phyloP scores from a whole-genome alignment of 2,888 invertebrate genomes.

The Cylloceria caligata region DNA sequence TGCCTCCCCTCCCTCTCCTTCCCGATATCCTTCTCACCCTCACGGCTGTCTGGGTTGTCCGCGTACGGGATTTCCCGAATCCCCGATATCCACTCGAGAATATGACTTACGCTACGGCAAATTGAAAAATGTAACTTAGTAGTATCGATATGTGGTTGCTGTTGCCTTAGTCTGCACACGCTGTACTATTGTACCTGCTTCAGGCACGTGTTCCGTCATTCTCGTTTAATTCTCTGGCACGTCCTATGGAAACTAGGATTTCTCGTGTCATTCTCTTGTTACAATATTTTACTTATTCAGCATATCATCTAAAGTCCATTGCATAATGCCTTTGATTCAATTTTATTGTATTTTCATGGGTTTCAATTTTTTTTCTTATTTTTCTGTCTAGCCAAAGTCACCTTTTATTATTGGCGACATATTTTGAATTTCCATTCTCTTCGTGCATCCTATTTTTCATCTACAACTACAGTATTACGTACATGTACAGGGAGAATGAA shows the following conservation, averaged over 20 bases:
- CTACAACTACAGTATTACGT: conserved; percentile 9
- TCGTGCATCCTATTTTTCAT: not conserved
- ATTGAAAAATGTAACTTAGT: not conserved
- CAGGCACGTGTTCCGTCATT: not conserved
- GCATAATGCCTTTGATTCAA: not conserved
- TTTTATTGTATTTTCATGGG: not conserved
- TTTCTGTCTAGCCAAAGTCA: not conserved
- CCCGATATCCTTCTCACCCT: conserved; percentile 12
- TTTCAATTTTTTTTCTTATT: not conserved
- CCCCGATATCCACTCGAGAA: conserved; percentile 10
- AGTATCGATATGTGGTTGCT: not conserved
- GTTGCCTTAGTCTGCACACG: not conserved
- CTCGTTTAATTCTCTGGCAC: not conserved
- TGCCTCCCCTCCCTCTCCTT: conserved; percentile 56
- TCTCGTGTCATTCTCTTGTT: not conserved
- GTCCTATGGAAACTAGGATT: not conserved
- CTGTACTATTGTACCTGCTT: not conserved
- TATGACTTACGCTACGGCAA: conserved; percentile 18
- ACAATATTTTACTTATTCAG: not conserved
- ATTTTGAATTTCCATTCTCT: conserved; percentile 4
- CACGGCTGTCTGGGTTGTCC: conserved; percentile 56
- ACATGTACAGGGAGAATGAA: not conserved
- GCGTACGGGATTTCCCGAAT: conserved; percentile 55
- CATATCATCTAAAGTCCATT: not conserved
- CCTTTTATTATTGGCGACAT: not conserved